phyloP scores from a whole-genome alignment of 2,113 vertebrate species.

The Bos indicus region DNA sequence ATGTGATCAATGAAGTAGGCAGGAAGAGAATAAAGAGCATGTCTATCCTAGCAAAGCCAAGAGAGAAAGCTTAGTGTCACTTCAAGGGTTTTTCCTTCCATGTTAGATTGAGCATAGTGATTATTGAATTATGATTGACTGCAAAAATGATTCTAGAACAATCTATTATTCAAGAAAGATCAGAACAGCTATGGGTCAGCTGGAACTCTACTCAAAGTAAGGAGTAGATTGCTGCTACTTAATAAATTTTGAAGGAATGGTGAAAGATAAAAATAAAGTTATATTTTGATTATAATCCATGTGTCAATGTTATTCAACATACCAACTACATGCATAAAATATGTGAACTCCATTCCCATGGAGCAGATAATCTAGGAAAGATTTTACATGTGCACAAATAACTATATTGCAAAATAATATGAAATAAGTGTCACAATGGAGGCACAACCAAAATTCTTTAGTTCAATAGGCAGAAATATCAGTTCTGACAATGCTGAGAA shows the following conservation, averaged over 20 bases:
- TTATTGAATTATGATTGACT: neutral
- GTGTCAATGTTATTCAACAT: neutral
- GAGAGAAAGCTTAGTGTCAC: neutral
- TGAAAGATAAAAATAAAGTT: neutral
- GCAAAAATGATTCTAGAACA: neutral
- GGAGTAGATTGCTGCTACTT: neutral
- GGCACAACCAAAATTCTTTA: neutral
- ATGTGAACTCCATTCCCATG: neutral
- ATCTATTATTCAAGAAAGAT: neutral
- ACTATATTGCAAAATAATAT: neutral
- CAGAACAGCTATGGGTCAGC: neutral
- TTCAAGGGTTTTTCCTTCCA: neutral
- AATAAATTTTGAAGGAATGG: neutral
- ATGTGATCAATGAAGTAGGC: neutral
- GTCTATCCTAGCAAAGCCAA: neutral
- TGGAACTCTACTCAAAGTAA: neutral
- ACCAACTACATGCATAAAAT: neutral
- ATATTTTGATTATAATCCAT: neutral
- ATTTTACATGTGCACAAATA: neutral
- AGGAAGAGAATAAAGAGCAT: neutral
- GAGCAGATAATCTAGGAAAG: neutral
- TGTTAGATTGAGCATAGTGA: neutral
- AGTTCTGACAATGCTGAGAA: neutral
- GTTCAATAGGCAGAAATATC: neutral
- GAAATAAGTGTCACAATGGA: neutral